A percentile compares a stretch with the other conserved stretches of the same genome.
Conservation (phyloP, 1,140 invertebrate genomes). For the Agrypnia vestita region DNA sequence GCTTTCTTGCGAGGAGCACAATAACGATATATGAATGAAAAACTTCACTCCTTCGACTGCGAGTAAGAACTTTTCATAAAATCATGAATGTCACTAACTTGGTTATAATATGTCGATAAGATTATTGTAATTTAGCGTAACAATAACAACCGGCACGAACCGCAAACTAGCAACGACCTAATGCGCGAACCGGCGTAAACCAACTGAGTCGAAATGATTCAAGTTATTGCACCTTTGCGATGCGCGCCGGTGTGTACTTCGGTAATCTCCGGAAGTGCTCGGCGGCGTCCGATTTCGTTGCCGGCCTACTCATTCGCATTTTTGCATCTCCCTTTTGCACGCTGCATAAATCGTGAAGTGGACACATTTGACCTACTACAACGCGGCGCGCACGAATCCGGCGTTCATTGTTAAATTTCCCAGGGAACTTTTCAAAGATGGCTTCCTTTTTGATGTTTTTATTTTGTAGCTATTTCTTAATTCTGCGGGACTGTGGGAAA, state of each 20-base stretch:
- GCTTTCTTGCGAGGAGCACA: neutral
- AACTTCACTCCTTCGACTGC: neutral
- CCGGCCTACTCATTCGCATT: slow-evolving; percentile 1
- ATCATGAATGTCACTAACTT: neutral
- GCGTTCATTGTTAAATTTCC: no score
- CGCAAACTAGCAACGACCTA: neutral
- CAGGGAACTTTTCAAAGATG: no score
- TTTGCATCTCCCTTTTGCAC: slow-evolving; percentile 1
- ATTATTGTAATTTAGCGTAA: neutral
- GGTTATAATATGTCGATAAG: neutral
- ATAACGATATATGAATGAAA: neutral
- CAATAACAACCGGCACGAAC: slow-evolving; percentile 1
- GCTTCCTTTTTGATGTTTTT: no score
- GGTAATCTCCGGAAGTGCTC: neutral
- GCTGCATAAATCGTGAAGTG: slow-evolving; percentile 5
- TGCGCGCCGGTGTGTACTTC: slow-evolving; percentile 14
- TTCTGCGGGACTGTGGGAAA: no score
- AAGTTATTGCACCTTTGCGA: slow-evolving; percentile 5
- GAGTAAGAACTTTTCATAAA: neutral
- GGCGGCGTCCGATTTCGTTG: neutral
- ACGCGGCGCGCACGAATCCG: neutral
- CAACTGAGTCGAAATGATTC: neutral
- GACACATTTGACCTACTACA: slow-evolving; percentile 16
- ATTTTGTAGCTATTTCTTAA: no score
- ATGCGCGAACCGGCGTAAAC: neutral